phyloP scores from a whole-genome alignment of 2,888 invertebrate genomes.

The Myathropa florea region DNA sequence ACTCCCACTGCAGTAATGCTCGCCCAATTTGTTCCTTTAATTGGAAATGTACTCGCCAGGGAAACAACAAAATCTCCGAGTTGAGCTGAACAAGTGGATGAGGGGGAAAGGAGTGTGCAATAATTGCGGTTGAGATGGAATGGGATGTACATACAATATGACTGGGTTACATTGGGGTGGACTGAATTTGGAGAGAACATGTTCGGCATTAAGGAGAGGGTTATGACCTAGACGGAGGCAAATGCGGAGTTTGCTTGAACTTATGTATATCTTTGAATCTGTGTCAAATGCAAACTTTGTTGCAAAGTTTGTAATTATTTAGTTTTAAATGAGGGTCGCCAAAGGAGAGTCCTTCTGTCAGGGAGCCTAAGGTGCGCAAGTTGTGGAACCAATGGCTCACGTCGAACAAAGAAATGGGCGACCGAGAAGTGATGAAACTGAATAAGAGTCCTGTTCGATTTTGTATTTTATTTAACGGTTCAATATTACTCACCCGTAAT shows the following conservation, averaged over 20 bases:
- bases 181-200: slow-evolving; percentile 6
- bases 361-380: no score
- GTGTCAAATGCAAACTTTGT: background rate
- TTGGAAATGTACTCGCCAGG: slow-evolving; percentile 61
- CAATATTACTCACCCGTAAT: no score
- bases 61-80: slow-evolving; percentile 39
- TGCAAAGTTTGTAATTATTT: background rate
- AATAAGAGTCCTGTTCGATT: no score
- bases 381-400: no score
- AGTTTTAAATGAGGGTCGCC: no score
- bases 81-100: background rate
- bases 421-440: no score
- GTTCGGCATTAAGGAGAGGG: background rate
- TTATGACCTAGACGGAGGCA: background rate
- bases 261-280: slow-evolving; percentile 41
- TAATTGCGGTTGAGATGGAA: slow-evolving; percentile 47
- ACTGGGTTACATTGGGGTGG: slow-evolving; percentile 3
- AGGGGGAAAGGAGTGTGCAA: slow-evolving; percentile 19
- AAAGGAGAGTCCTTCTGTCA: no score
- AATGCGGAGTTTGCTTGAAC: slow-evolving; percentile 4
- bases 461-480: no score
- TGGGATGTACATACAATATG: background rate
- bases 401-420: no score
- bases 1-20: slow-evolving; percentile 57
- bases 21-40: slow-evolving; percentile 67